Conservation (phyloP, 1,140 invertebrate species). For the Fopius arisanus region DNA sequence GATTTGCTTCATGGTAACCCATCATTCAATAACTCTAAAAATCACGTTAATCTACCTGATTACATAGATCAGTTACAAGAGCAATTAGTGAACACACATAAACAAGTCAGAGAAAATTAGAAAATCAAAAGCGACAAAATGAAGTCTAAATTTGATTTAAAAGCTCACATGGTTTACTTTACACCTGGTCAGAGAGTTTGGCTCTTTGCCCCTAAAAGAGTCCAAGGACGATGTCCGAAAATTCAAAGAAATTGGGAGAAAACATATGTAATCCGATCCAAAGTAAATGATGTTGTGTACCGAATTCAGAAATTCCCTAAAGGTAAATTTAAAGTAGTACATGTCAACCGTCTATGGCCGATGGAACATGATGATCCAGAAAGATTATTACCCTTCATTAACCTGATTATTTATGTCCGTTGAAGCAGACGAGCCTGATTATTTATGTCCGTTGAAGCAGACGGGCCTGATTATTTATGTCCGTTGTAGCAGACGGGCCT, state of each 20-base stretch:
- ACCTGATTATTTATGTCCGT: too few species aligned
- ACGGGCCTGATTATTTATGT: too few species aligned
- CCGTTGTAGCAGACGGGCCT: too few species aligned
- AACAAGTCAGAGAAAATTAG: neutral
- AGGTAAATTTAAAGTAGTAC: conserved; percentile 24
- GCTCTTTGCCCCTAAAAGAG: conserved; percentile 21
- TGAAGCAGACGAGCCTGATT: too few species aligned
- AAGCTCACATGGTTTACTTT: conserved; percentile 19
- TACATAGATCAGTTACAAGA: neutral
- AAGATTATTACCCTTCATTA: too few species aligned
- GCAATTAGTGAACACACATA: neutral
- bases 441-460: too few species aligned
- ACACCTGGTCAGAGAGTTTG: conserved; percentile 20
- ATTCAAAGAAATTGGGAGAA: conserved; percentile 23
- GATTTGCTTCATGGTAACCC: neutral
- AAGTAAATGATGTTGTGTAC: conserved; percentile 31
- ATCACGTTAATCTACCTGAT: neutral
- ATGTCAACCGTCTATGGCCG: neutral
- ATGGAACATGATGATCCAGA: too few species aligned
- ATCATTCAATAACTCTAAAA: neutral
- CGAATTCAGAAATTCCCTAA: conserved; percentile 17
- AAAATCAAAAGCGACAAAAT: conserved; percentile 18
- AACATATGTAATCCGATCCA: conserved; percentile 14
- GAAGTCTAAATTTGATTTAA: conserved; percentile 19
- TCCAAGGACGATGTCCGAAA: conserved; percentile 22